phyloP scores from a whole-genome alignment of 2,113 vertebrate species.

The Numida meleagris region DNA sequence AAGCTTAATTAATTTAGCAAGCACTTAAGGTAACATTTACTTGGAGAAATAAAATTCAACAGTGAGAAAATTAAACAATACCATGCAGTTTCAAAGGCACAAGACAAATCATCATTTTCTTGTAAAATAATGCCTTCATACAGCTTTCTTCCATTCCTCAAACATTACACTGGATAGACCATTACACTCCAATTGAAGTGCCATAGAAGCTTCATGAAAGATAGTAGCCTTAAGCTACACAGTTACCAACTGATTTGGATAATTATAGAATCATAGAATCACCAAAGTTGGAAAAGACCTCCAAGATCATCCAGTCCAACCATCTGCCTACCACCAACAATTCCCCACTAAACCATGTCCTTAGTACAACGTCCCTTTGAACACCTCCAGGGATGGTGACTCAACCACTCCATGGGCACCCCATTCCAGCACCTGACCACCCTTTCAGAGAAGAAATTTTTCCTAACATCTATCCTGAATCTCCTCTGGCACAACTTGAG shows the following conservation, averaged over 20 bases:
- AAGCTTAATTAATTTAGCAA: not conserved
- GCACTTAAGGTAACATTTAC: not conserved
- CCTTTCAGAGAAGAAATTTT: no score
- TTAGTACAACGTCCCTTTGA: no score
- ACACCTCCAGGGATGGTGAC: no score
- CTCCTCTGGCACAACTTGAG: no score
- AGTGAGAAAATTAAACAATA: not conserved
- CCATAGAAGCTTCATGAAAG: not conserved
- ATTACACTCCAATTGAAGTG: not conserved
- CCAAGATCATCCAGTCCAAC: no score
- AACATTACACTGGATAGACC: not conserved
- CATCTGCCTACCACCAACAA: no score
- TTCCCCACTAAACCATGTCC: no score
- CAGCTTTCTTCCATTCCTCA: not conserved
- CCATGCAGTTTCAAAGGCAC: not conserved
- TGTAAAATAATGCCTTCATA: not conserved
- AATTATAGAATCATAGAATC: not conserved
- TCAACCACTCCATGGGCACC: no score
- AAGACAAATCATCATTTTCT: not conserved
- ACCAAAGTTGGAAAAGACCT: no score
- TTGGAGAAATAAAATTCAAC: not conserved
- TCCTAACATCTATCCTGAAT: no score
- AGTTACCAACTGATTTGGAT: not conserved
- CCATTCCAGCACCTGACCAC: no score
- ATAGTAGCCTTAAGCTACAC: not conserved